phyloP scores from a whole-genome alignment of 2,113 vertebrate genomes.

The Tretioscincus oriximinensis region DNA sequence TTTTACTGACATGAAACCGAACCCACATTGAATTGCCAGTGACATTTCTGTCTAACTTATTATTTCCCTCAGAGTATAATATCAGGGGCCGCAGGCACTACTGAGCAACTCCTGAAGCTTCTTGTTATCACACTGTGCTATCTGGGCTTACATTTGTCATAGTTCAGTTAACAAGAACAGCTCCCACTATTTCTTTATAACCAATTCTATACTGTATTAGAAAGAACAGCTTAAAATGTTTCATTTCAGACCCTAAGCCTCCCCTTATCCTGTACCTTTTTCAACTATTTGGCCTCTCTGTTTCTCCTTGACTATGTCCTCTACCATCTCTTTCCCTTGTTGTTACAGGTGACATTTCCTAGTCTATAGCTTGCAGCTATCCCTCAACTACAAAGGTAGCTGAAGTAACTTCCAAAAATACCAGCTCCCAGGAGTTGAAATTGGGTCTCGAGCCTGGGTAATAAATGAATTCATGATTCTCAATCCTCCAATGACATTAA shows the following conservation, averaged over 20 bases:
- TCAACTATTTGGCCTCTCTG: slow-evolving; percentile 69
- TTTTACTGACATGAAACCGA: slow-evolving; percentile 46
- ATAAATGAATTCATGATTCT: slow-evolving; percentile 83
- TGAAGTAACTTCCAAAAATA: slow-evolving; percentile 82
- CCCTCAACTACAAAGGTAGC: slow-evolving; percentile 80
- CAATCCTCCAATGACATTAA: slow-evolving; percentile 79
- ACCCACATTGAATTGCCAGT: slow-evolving; percentile 48
- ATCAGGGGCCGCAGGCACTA: slow-evolving; percentile 62
- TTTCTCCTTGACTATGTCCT: slow-evolving; percentile 78
- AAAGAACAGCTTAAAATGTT: slow-evolving; percentile 63
- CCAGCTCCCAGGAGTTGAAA: slow-evolving; percentile 78
- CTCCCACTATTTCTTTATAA: slow-evolving; percentile 50
- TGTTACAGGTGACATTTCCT: slow-evolving; percentile 75
- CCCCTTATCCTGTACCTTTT: slow-evolving; percentile 48
- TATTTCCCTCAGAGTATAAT: slow-evolving; percentile 63
- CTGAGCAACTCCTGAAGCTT: slow-evolving; percentile 65
- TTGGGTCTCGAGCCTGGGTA: slow-evolving; percentile 68
- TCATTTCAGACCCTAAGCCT: slow-evolving; percentile 58
- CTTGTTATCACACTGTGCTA: slow-evolving; percentile 54
- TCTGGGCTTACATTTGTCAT: slow-evolving; percentile 61
- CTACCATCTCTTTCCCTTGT: slow-evolving; percentile 63
- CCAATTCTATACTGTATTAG: slow-evolving; percentile 55
- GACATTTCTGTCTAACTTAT: slow-evolving; percentile 58
- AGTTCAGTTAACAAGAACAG: slow-evolving; percentile 70
- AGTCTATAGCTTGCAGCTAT: slow-evolving; percentile 77